Conservation (phyloP, 2,888 invertebrate genomes). For the Drosophila meridionalis region DNA sequence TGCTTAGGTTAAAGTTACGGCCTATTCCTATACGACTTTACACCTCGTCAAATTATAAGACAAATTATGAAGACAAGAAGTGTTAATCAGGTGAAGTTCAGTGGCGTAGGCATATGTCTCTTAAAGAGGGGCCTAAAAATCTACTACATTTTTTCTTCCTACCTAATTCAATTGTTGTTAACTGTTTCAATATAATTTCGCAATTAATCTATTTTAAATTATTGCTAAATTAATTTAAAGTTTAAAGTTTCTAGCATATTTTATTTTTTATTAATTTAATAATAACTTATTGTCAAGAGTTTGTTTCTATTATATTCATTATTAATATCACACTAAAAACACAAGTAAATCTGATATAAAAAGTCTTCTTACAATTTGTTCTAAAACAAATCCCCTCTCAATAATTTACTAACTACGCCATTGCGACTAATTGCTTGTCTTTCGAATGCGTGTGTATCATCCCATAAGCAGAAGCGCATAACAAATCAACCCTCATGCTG, state of each 20-base stretch:
- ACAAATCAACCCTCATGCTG: slow-evolving; percentile 61
- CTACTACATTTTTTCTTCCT: background rate
- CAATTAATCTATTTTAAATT: too few relatives aligned
- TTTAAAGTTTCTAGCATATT: background rate
- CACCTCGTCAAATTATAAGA: background rate
- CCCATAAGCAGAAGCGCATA: slow-evolving; percentile 44
- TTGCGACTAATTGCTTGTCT: slow-evolving; percentile 36
- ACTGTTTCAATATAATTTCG: background rate
- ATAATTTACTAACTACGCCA: slow-evolving; percentile 8
- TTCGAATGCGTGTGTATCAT: slow-evolving; percentile 21
- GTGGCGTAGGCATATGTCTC: background rate
- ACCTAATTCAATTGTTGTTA: background rate
- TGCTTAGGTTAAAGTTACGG: background rate
- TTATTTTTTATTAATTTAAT: background rate
- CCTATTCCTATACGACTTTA: background rate
- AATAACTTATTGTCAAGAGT: background rate
- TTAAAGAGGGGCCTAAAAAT: background rate
- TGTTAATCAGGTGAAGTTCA: slow-evolving; percentile 12
- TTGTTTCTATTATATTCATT: background rate
- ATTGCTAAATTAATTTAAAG: too few relatives aligned
- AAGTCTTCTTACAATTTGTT: background rate
- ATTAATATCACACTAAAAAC: background rate
- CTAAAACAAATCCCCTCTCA: background rate
- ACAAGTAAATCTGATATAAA: background rate
- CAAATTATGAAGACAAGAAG: slow-evolving; percentile 4